phyloP scores from a whole-genome alignment of 2,113 vertebrate species.

The Diadophis punctatus region DNA sequence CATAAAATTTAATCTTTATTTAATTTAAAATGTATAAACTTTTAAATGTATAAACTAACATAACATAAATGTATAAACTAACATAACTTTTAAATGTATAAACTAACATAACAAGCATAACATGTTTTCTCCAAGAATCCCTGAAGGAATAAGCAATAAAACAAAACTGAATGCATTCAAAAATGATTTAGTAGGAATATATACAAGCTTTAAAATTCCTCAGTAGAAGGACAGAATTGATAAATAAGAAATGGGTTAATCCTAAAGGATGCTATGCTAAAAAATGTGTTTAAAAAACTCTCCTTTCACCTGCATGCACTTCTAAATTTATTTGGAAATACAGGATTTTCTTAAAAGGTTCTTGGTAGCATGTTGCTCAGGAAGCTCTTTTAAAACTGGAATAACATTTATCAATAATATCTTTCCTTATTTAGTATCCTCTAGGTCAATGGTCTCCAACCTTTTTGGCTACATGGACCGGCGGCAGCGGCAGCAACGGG shows the following conservation, averaged over 20 bases:
- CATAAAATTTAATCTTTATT: background rate
- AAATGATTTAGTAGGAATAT: background rate
- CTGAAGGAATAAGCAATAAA: background rate
- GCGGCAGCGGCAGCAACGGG: background rate
- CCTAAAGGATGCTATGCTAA: background rate
- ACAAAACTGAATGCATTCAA: background rate
- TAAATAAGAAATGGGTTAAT: background rate
- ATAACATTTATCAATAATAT: background rate
- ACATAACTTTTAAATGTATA: too few species aligned
- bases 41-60: background rate
- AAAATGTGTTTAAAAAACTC: background rate
- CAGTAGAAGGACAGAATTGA: background rate
- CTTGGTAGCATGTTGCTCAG: background rate
- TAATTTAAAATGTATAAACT: background rate
- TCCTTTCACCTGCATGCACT: background rate
- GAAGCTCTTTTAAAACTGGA: background rate
- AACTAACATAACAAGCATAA: background rate
- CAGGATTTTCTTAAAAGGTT: background rate
- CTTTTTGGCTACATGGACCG: background rate
- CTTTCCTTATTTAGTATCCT: background rate
- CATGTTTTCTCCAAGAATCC: background rate
- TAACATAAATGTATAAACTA: background rate
- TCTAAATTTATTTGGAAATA: background rate
- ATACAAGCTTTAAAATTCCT: background rate
- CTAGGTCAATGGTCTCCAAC: background rate